Percentiles rank a stretch among this genome's conserved stretches.
phyloP scores from a whole-genome alignment of 2,797 vertebrate genomes.

The Falco peregrinus region DNA sequence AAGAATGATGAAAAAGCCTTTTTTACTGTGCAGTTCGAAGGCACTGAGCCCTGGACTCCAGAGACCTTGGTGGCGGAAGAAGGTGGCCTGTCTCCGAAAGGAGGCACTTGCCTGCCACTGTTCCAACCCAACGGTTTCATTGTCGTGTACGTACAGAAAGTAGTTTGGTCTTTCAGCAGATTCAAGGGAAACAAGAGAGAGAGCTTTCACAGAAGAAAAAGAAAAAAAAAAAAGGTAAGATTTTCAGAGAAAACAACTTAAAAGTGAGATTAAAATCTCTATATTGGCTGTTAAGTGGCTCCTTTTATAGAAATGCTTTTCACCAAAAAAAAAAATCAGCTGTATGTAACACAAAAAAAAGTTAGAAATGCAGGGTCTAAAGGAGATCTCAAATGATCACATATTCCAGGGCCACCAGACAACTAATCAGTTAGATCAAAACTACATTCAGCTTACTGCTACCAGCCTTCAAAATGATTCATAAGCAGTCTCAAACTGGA shows the following conservation, averaged over 20 bases:
- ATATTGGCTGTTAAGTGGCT: not conserved
- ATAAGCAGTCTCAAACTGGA: not conserved
- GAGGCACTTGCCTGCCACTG: slow-evolving; percentile 84
- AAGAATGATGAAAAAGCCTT: slow-evolving; percentile 89
- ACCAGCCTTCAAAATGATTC: not conserved
- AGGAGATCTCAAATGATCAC: not conserved
- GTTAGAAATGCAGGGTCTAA: not conserved
- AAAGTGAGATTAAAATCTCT: not conserved
- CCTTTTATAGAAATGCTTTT: not conserved
- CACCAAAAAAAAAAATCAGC: not conserved
- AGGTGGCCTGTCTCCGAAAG: slow-evolving; percentile 87
- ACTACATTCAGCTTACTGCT: not conserved
- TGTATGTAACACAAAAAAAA: not conserved
- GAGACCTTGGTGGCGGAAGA: slow-evolving; percentile 93
- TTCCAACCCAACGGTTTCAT: slow-evolving; percentile 82
- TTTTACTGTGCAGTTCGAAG: slow-evolving; percentile 89
- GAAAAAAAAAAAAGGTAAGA: not conserved
- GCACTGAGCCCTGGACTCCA: slow-evolving; percentile 89
- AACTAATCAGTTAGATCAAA: not conserved
- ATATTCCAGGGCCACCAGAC: not conserved
- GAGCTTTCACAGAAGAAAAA: slow-evolving; percentile 74
- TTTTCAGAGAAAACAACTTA: not conserved
- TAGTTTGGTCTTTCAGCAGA: slow-evolving; percentile 97
- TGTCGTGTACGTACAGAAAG: slow-evolving; percentile 85
- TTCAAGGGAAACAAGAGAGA: slow-evolving; percentile 90